phyloP scores from a whole-genome alignment of 2,888 invertebrate genomes.

The Cynaeus angustus region DNA sequence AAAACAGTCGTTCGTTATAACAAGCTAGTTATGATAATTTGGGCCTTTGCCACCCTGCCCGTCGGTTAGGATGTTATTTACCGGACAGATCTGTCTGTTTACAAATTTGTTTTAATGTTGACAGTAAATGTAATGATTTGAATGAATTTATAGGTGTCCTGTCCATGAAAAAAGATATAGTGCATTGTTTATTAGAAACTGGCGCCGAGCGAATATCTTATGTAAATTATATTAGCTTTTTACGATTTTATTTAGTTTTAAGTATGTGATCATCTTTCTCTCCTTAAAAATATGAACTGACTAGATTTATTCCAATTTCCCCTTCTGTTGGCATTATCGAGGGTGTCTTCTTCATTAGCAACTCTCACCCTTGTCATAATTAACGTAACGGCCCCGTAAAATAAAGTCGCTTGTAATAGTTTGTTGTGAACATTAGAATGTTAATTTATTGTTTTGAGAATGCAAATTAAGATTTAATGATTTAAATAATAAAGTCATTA shows the following conservation, averaged over 20 bases:
- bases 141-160: constrained; percentile 62
- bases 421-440: constrained; percentile 17
- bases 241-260: constrained; percentile 40
- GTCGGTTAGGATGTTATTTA: constrained; percentile 58
- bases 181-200: constrained; percentile 60
- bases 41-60: constrained; percentile 56
- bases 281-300: constrained; percentile 1
- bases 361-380: not conserved
- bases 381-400: constrained; percentile 3
- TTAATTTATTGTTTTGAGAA: constrained; percentile 14
- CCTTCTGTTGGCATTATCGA: not conserved
- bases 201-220: constrained; percentile 59
- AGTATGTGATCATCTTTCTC: constrained; percentile 27
- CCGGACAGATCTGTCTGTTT: constrained; percentile 61
- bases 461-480: constrained; percentile 42
- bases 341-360: too few species aligned
- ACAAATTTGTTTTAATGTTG: constrained; percentile 66
- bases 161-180: constrained; percentile 59
- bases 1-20: constrained; percentile 45
- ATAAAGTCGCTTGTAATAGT: not conserved
- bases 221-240: constrained; percentile 51
- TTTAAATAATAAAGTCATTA: constrained; percentile 48
- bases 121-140: constrained; percentile 63
- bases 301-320: not conserved
- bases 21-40: constrained; percentile 61